phyloP scores from a whole-genome alignment of 2,888 invertebrate species.

The Oscheius sp. region DNA sequence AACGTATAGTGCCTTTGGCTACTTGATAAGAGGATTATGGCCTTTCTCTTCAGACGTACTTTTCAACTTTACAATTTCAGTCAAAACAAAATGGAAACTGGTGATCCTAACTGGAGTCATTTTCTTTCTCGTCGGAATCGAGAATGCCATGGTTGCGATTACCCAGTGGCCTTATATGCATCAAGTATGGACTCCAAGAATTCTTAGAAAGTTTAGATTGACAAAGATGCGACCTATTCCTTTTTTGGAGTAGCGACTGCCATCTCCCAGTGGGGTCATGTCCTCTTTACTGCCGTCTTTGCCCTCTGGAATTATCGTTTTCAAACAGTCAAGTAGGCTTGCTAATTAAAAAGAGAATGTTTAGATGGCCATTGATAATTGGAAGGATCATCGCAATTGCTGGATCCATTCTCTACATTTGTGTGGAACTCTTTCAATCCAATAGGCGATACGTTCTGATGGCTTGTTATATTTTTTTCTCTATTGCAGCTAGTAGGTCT shows the following conservation, averaged over 20 bases:
- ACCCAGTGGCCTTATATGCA: conserved; percentile 19
- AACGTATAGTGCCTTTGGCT: no score
- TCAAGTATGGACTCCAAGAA: neutral
- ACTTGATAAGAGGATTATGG: neutral
- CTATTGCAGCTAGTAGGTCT: conserved; percentile 9
- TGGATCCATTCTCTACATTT: conserved; percentile 12
- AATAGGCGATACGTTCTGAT: conserved; percentile 18
- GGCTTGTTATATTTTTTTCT: conserved; percentile 6
- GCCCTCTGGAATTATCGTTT: conserved; percentile 9
- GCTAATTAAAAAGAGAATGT: no score
- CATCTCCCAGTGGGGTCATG: conserved; percentile 6
- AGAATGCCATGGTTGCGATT: neutral
- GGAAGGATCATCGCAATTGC: conserved; percentile 4
- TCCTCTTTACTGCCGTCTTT: neutral
- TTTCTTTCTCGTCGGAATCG: conserved; percentile 10
- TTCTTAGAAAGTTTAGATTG: conserved; percentile 3
- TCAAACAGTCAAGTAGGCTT: conserved; percentile 17
- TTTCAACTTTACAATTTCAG: neutral
- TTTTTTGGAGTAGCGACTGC: conserved; percentile 11
- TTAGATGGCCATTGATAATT: conserved; percentile 10
- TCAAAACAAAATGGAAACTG: neutral
- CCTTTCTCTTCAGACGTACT: neutral
- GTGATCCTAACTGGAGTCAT: neutral
- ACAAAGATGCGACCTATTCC: neutral
- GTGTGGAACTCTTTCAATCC: conserved; percentile 12